Evolutionary conservation across 92 coral and sea anemone genomes (phyloP), one percentile per base, ranked within the genome.

Genomic region (Bergia puertoricense): DNA sequence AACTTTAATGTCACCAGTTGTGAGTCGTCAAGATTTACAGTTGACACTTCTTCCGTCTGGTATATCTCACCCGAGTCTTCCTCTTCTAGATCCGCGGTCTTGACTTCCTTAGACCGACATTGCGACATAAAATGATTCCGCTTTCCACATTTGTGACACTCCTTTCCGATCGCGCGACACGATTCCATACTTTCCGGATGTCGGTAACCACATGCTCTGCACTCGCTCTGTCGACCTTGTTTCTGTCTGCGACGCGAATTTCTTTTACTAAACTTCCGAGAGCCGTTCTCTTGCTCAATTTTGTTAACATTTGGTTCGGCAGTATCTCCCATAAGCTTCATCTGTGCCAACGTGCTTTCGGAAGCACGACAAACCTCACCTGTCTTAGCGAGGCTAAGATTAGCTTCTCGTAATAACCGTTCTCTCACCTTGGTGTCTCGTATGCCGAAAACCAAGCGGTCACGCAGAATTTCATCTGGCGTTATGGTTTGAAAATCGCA

Each of bases 1-100:
- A 91, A 85, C 73, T 88, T 86, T 86, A 90, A 43, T 44, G 88
- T 91, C 84, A 91, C 91, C 20, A 88, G 88, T 83, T 91, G 91
- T 40, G 93, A 82, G 78, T 88, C 86, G 72, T 91, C 91, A 20
- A 90, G 80, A 51, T 59, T 72, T 68, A 87, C 80, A 44, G 93
- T 81, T 54, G 90, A n/a, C 40, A 87, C 81, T 42, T 91, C 91
- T 0, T 41, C 62, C 67, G 79, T 69, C 36, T 76, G 30, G 30
- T 30, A 30, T 30, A 30, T 79, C 50, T 79, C 74, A 45, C 44
- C 85, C 10, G 77, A 80, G 51, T 88, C 93, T 16, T 82, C 57
- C 1, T 88, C 81, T 43, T 81, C 90, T 87, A 65, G 30, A 30
- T 30, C 30, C 30, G 30, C 51, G 4, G 82, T 57, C 36, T 62